Evolutionary conservation across 2,113 vertebrate species (phyloP).

Genomic region (Poicephalus gulielmi): DNA sequence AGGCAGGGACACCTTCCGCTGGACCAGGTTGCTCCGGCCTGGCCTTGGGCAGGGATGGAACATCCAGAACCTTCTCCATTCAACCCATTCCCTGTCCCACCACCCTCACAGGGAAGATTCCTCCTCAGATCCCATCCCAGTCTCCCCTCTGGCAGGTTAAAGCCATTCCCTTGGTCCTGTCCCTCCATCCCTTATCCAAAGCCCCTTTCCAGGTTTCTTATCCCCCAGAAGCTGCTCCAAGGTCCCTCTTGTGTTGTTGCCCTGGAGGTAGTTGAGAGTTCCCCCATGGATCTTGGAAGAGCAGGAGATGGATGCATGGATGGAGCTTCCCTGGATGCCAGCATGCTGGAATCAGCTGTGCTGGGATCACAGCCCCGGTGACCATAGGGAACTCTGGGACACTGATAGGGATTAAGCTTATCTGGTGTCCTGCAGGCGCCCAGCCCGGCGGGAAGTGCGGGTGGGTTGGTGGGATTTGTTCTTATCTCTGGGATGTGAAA

Average conservation of each 20-base stretch:
- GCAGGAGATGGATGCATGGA: background rate
- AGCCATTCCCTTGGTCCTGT: background rate
- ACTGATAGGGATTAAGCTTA: background rate
- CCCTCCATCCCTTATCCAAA: background rate
- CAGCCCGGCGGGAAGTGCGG: fast-evolving
- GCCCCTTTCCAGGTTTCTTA: background rate
- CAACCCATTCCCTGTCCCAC: background rate
- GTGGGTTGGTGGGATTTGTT: background rate
- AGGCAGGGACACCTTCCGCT: background rate
- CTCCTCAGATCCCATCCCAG: background rate
- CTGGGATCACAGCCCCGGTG: background rate
- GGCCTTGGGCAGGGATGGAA: background rate
- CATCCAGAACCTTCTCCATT: background rate
- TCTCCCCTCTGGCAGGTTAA: background rate
- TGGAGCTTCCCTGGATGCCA: background rate
- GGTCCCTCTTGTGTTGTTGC: background rate
- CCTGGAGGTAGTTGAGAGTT: background rate
- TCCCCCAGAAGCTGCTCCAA: background rate
- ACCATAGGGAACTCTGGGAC: background rate
- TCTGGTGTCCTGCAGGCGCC: background rate
- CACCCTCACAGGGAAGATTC: background rate
- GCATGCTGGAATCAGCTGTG: background rate
- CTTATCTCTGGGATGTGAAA: background rate
- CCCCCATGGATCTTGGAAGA: background rate
- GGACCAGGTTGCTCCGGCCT: background rate